phyloP scores from a whole-genome alignment of 1,140 invertebrate species.

The Drosophila yakuba region DNA sequence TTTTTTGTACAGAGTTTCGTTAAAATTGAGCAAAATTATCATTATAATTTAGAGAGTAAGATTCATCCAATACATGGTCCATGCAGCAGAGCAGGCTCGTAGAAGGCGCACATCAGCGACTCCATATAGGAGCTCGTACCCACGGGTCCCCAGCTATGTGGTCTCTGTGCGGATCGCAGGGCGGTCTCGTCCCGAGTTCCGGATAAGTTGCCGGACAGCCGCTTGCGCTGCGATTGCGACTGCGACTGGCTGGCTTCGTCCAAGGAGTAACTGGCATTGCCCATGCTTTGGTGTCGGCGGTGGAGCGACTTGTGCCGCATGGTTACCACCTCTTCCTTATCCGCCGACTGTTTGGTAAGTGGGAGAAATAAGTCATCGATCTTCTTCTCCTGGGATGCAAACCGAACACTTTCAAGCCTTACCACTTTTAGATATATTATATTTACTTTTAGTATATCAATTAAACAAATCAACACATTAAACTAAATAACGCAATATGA shows the following conservation, averaged over 20 bases:
- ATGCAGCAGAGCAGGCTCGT: slow-evolving; percentile 80
- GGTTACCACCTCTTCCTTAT: slow-evolving; percentile 65
- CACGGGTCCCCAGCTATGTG: slow-evolving; percentile 82
- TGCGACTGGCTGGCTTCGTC: slow-evolving; percentile 48
- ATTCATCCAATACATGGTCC: slow-evolving; percentile 84
- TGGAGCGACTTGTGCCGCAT: slow-evolving; percentile 75
- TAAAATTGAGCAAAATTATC: slow-evolving; percentile 15
- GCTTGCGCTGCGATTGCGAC: slow-evolving; percentile 37
- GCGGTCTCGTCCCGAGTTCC: slow-evolving; percentile 57
- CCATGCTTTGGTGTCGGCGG: slow-evolving; percentile 78
- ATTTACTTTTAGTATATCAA: no score
- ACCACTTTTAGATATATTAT: background rate
- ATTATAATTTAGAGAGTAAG: slow-evolving; percentile 39
- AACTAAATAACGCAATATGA: background rate
- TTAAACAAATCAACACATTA: no score
- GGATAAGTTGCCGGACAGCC: slow-evolving; percentile 60
- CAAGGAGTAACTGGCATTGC: slow-evolving; percentile 74
- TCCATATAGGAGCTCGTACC: slow-evolving; percentile 81
- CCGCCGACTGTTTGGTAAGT: slow-evolving; percentile 45
- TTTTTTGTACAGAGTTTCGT: slow-evolving; percentile 60
- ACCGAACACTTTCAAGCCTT: background rate
- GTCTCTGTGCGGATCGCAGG: slow-evolving; percentile 59
- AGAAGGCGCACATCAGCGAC: slow-evolving; percentile 78
- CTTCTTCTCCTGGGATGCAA: background rate
- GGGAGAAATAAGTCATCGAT: slow-evolving; percentile 2